A percentile compares a stretch with the other conserved stretches of the same genome.
phyloP scores from a whole-genome alignment of 2,113 vertebrate genomes.

The Phoxinus phoxinus region DNA sequence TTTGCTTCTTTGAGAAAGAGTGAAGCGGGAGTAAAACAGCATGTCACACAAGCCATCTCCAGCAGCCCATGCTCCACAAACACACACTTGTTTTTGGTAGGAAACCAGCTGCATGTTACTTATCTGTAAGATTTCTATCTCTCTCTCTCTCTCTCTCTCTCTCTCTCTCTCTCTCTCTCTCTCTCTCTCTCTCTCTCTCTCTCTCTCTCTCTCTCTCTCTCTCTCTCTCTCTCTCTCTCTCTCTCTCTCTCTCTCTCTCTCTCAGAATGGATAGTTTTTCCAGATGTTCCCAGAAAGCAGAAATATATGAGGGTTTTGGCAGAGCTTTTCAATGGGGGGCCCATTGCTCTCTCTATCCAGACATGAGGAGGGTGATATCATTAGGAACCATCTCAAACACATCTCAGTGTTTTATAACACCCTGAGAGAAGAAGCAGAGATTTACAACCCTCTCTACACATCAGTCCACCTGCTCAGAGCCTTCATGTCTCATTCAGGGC shows the following conservation, averaged over 20 bases:
- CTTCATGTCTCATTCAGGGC: neutral
- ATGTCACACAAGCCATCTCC: constrained; percentile 32
- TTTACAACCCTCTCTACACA: constrained; percentile 9
- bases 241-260: constrained; percentile 42
- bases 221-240: neutral
- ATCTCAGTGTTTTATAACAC: constrained; percentile 21
- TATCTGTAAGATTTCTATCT: constrained; percentile 53
- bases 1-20: neutral
- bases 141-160: constrained; percentile 48
- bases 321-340: constrained; percentile 34
- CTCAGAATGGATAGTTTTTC: constrained; percentile 51
- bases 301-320: constrained; percentile 53
- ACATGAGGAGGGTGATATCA: constrained; percentile 44
- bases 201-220: constrained; percentile 22
- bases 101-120: constrained; percentile 49
- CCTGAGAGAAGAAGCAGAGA: constrained; percentile 1
- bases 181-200: constrained; percentile 16
- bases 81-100: constrained; percentile 53
- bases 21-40: constrained; percentile 2
- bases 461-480: neutral
- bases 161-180: constrained; percentile 47
- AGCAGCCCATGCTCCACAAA: constrained; percentile 31
- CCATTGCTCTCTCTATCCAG: constrained; percentile 39
- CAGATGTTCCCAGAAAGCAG: constrained; percentile 63
- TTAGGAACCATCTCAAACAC: constrained; percentile 38